These are phyloP conservation scores for Dermatemys mawii DNA, from an alignment of 2,113 vertebrate genomes.

Conservation along the genomic window DNA sequence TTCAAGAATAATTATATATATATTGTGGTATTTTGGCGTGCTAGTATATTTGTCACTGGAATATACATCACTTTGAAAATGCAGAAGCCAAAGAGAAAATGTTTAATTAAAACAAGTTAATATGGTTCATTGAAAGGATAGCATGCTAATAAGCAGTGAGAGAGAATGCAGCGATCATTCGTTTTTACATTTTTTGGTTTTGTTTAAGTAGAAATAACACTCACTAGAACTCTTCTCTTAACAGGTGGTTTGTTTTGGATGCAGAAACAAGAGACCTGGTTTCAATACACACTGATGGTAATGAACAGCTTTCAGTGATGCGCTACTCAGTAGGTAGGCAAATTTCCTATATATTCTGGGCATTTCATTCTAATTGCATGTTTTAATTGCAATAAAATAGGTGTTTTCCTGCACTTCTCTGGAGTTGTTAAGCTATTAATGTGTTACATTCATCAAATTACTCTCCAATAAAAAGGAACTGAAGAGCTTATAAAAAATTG, in stretches of 20 bases:
- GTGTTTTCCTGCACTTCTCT: not conserved
- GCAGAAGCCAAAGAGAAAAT: not conserved
- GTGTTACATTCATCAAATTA: not conserved
- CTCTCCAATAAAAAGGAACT: not conserved
- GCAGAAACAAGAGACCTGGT: constrained; percentile 95
- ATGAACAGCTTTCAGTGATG: constrained; percentile 97
- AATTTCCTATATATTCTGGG: not conserved
- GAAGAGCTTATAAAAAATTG: not conserved
- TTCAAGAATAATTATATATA: not conserved
- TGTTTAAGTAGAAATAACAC: not conserved
- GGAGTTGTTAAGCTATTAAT: not conserved
- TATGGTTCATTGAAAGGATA: not conserved
- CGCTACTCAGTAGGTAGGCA: constrained; percentile 92
- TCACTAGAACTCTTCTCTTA: constrained; percentile 54
- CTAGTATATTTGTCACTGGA: constrained; percentile 5
- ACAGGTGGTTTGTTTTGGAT: constrained; percentile 97
- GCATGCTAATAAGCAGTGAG: not conserved
- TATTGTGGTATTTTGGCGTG: not conserved
- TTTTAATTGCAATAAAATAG: not conserved
- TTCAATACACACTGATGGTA: constrained; percentile 97
- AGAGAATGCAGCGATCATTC: not conserved
- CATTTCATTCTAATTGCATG: not conserved
- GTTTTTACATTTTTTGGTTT: not conserved
- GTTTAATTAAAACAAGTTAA: not conserved
- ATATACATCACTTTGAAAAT: not conserved